Conservation (phyloP, 2,888 invertebrate genomes). For the Dorcus hopei region DNA sequence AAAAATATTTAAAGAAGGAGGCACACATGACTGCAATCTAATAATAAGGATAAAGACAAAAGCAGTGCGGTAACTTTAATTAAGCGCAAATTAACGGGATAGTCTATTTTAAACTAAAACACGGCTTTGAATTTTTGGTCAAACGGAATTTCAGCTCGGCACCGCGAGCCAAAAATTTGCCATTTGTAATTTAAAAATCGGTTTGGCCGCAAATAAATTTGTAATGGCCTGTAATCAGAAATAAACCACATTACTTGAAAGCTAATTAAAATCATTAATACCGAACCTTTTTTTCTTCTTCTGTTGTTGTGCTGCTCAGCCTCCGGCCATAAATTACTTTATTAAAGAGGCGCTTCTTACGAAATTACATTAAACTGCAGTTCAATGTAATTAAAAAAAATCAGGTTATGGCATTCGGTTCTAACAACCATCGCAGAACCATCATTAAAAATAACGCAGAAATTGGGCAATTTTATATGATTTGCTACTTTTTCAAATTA, state of each 20-base stretch:
- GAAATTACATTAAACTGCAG: no score
- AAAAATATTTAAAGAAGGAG: neutral
- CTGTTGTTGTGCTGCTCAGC: neutral
- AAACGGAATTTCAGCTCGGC: conserved; percentile 41
- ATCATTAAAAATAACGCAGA: no score
- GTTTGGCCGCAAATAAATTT: conserved; percentile 27
- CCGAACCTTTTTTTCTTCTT: neutral
- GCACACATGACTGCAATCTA: neutral
- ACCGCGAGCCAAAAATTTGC: conserved; percentile 48
- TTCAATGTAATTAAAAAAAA: no score
- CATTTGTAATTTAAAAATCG: conserved; percentile 47
- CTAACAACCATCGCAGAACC: no score
- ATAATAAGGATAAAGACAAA: neutral
- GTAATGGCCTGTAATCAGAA: conserved; percentile 20
- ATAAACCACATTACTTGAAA: conserved; percentile 8
- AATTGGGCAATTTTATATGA: no score
- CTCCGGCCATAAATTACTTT: neutral
- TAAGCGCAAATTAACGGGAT: conserved; percentile 12
- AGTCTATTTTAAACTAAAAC: conserved; percentile 41
- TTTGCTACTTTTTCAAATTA: no score
- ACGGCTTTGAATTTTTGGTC: conserved; percentile 43
- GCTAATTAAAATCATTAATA: neutral
- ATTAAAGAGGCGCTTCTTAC: neutral
- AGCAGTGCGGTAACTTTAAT: conserved; percentile 8
- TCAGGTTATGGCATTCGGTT: no score